Evolutionary conservation across 2,113 vertebrate genomes (phyloP), one percentile per base, ranked within the genome.

Genomic region (Nerophis ophidion): DNA sequence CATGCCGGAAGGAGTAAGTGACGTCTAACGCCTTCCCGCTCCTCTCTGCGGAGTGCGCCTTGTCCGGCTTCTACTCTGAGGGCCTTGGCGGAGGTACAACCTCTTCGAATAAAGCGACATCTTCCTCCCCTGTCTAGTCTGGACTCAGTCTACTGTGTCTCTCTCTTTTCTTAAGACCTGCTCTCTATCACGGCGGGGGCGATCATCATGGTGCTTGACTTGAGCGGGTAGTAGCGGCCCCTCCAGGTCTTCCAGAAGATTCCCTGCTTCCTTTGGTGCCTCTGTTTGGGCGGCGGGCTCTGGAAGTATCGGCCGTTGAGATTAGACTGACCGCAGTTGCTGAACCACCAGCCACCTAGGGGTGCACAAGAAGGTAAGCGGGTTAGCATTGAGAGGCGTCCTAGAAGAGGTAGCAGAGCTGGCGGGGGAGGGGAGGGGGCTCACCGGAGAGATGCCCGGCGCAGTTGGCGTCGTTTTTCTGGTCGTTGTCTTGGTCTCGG

Each of bases 191-290:
- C 89, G n/a, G 76, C 60, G 0, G 94, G 94, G 14, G 91, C 92
- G 34, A 99, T 93, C 89, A 95, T 93, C 85, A 99, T 94, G 47
- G 59, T 53, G 59, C 92, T 95, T 45, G 90, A 90, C 81, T 93
- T 95, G 57, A 98, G 88, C 0, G 97, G 94, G 68, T 98, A 98
- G 55, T 97, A 96, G 48, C 95, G 92, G 36, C 97, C 96, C 33
- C 91, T 89, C 95, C 95, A 98, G 14, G 93, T 93, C 87, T 96
- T 98, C 97, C 97, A 99, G 84, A 98, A 98, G 80, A 97, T 92
- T 8, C 93, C 91, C 73, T 96, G 95, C 77, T 98, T 98, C 45
- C 93, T 91, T 81, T 95, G 91, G 4, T 93, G 93, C 63, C 94
- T 81, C 72, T 95, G 93, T 61, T 91, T 91, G 10, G 88, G 92